Conservation (phyloP, 2,797 vertebrate species). For the Rhinella marina region DNA sequence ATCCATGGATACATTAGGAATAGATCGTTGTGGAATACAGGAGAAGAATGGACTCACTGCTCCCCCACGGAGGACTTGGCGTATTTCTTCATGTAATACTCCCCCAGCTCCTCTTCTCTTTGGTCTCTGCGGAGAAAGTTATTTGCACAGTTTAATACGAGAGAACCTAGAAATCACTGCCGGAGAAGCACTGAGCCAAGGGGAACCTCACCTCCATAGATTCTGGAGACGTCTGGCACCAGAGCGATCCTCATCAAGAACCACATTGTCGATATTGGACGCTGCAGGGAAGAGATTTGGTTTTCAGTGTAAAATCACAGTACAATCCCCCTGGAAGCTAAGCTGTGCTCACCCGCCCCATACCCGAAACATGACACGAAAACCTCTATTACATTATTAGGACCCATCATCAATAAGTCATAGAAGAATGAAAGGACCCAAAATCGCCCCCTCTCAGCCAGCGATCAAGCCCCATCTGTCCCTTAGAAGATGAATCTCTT, state of each 20-base stretch:
- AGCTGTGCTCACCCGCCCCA: neutral
- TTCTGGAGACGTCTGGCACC: conserved; percentile 91
- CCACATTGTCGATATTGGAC: conserved; percentile 88
- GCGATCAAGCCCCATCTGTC: too few species aligned
- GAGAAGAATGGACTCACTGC: conserved; percentile 78
- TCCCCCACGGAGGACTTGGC: conserved; percentile 90
- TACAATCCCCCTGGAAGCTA: neutral
- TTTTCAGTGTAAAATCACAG: neutral
- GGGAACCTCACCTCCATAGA: conserved; percentile 83
- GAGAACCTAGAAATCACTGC: rapidly evolving
- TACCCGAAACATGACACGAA: neutral
- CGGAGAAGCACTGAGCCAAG: neutral
- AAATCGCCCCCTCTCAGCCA: too few species aligned
- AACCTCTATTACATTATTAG: neutral
- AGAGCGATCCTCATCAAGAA: conserved; percentile 91
- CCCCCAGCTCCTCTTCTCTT: conserved; percentile 90
- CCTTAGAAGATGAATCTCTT: too few species aligned
- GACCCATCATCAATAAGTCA: neutral
- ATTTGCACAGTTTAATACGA: neutral
- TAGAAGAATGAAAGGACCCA: neutral
- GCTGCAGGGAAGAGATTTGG: conserved; percentile 70
- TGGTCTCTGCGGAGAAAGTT: conserved; percentile 79
- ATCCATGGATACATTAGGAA: neutral
- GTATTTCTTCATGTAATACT: conserved; percentile 98
- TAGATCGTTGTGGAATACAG: neutral